Evolutionary conservation across 2,113 vertebrate genomes (phyloP), one percentile per base, ranked within the genome.

Genomic region (Pelobates fuscus): DNA sequence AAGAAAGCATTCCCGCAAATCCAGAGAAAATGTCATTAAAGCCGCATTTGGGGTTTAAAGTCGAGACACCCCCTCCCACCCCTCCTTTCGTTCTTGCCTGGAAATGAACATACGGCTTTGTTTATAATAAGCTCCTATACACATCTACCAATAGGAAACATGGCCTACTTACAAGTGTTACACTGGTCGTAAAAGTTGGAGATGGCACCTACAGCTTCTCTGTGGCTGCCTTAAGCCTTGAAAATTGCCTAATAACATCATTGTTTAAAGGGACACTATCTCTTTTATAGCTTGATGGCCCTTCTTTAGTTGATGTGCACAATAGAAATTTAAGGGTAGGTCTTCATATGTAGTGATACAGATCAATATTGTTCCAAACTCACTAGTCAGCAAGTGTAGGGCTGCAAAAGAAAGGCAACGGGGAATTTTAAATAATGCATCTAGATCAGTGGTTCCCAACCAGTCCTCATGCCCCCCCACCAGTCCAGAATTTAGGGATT

Each of bases 1-100:
- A 43, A 75, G 71, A 74, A 75, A 66, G 30, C 8, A 55, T 75
- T 75, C 71, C 62, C 17, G 30, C 71, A 75, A 75, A 57, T 75
- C 62, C 52, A 8, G 24, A 49, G 20, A 75, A 66, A 75, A 66
- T 66, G 62, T 75, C 71, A 66, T 66, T 75, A 75, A 75, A 75
- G 62, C 18, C 18, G 29, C 63, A 74, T 74, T 64, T 73, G 70
- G 60, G 59, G 59, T 73, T 73, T 74, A 65, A 43, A 26, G 71
- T 55, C 30, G 18, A 55, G 44, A 23, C 71, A 26, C 30, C 71
- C 46, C 52, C 23, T 24, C 26, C 61, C 5, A 27, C 17, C 29
- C 60, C 15, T 29, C 27, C 17, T 29, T 21, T 25, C 44, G 8
- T 18, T 17, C 67, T 27, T 68, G 46, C 32, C 32, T 60, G 62